A percentile compares a stretch with the other conserved stretches of the same genome.
These are phyloP conservation scores for Corydoras sp. DNA, from an alignment of 2,113 vertebrate genomes.

Conservation along the genomic window DNA sequence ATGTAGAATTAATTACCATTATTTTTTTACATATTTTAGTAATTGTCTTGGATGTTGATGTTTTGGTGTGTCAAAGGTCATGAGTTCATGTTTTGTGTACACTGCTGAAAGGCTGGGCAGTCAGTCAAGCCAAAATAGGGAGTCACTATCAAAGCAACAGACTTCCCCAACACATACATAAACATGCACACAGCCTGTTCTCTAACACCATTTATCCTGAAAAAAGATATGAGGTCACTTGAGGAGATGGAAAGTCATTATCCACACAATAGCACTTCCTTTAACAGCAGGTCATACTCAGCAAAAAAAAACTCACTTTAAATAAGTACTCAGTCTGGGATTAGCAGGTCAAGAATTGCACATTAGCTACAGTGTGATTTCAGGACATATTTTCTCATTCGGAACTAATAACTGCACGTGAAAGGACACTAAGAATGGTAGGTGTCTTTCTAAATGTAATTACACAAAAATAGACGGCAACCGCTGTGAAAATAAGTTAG, in stretches of 20 bases:
- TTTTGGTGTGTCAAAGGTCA: conserved; percentile 27
- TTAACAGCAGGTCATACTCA: conserved; percentile 15
- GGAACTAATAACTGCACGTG: too few relatives aligned
- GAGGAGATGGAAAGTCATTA: conserved; percentile 27
- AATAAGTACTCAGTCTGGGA: neutral
- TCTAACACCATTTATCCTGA: conserved; percentile 21
- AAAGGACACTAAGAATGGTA: too few relatives aligned
- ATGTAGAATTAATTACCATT: too few relatives aligned
- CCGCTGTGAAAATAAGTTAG: too few relatives aligned
- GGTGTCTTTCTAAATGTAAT: too few relatives aligned
- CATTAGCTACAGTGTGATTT: too few relatives aligned
- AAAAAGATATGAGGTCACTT: conserved; percentile 27
- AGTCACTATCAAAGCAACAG: neutral
- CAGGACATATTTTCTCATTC: too few relatives aligned
- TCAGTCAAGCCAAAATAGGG: neutral
- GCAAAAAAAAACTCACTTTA: conserved; percentile 24
- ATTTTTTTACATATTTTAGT: too few relatives aligned
- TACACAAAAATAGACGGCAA: too few relatives aligned
- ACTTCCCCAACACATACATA: conserved; percentile 6
- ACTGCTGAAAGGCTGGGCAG: conserved; percentile 10
- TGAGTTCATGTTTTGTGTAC: conserved; percentile 11
- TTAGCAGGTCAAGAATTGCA: too few relatives aligned
- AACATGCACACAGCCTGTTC: conserved; percentile 11
- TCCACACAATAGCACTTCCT: conserved; percentile 34
- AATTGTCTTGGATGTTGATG: too few relatives aligned